A percentile compares a stretch with the other conserved stretches of the same genome.
These are phyloP conservation scores for Leptinotarsa juncta DNA, from an alignment of 2,888 invertebrate species.

Conservation along the genomic window DNA sequence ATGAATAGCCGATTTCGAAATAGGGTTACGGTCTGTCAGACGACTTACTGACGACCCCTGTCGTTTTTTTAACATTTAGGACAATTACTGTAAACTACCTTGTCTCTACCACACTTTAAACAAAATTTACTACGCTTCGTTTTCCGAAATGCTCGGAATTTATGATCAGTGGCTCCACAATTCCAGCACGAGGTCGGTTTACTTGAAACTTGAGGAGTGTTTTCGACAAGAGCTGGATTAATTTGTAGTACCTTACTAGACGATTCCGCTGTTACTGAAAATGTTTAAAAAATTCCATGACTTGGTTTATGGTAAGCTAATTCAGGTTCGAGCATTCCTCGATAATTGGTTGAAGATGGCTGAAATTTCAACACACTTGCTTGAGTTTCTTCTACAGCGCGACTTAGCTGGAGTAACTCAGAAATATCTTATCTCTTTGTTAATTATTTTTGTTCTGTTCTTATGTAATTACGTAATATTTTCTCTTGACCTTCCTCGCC, in stretches of 20 bases:
- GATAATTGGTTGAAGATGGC: constrained; percentile 21
- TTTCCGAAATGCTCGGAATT: constrained; percentile 3
- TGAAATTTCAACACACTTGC: constrained; percentile 10
- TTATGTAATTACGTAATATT: too few species aligned
- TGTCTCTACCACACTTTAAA: neutral
- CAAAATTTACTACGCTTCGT: constrained; percentile 15
- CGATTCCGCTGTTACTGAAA: neutral
- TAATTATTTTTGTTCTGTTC: too few species aligned
- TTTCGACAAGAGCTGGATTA: neutral
- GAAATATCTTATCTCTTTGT: neutral
- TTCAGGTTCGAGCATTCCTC: constrained; percentile 27
- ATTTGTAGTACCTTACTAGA: neutral
- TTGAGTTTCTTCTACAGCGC: constrained; percentile 31
- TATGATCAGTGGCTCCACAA: constrained; percentile 1
- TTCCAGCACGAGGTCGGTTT: constrained; percentile 16
- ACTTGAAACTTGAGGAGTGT: neutral
- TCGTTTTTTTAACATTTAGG: constrained; percentile 1
- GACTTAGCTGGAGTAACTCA: neutral
- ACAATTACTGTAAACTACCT: neutral
- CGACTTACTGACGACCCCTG: constrained; percentile 3
- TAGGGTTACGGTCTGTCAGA: neutral
- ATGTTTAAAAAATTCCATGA: neutral
- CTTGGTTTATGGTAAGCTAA: constrained; percentile 27
- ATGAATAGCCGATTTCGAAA: neutral
- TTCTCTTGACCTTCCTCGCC: too few species aligned